Evolutionary conservation across 1,140 invertebrate genomes (phyloP).

Genomic region (Pristionchus pacificus): DNA sequence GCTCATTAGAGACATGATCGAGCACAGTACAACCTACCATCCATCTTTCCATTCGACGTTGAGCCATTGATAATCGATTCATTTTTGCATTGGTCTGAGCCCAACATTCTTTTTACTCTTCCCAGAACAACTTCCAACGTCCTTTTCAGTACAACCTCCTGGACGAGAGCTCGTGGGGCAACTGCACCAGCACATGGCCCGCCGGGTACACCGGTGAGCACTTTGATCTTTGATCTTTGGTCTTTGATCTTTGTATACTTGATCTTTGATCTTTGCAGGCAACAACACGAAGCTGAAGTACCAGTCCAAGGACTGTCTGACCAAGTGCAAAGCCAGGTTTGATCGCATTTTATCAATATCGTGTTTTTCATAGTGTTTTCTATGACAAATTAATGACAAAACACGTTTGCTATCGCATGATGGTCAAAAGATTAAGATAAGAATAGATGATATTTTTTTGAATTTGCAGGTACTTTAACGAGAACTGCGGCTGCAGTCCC

Average conservation of each 20-base stretch:
- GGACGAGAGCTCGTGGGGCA: constrained; percentile 41
- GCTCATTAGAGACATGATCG: too few species aligned
- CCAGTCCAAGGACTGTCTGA: constrained; percentile 46
- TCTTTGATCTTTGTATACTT: too few species aligned
- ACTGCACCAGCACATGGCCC: constrained; percentile 43
- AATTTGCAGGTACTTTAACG: constrained; percentile 40
- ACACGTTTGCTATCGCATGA: not conserved
- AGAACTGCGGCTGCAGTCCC: constrained; percentile 44
- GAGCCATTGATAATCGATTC: too few species aligned
- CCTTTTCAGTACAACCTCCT: constrained; percentile 46
- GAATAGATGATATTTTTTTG: not conserved
- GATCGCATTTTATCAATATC: not conserved
- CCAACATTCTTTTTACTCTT: too few species aligned
- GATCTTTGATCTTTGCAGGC: too few species aligned
- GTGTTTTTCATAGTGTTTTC: too few species aligned
- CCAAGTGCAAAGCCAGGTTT: constrained; percentile 36
- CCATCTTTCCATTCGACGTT: too few species aligned
- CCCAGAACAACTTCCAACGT: too few species aligned
- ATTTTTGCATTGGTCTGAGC: too few species aligned
- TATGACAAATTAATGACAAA: too few species aligned
- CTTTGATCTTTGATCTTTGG: too few species aligned
- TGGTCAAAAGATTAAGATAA: not conserved
- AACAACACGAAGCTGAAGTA: constrained; percentile 20
- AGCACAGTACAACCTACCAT: too few species aligned
- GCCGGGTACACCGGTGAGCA: constrained; percentile 15